Evolutionary conservation across 1,140 invertebrate species (phyloP), one percentile per base, ranked within the genome.

Genomic region (Danaus plexippus): DNA sequence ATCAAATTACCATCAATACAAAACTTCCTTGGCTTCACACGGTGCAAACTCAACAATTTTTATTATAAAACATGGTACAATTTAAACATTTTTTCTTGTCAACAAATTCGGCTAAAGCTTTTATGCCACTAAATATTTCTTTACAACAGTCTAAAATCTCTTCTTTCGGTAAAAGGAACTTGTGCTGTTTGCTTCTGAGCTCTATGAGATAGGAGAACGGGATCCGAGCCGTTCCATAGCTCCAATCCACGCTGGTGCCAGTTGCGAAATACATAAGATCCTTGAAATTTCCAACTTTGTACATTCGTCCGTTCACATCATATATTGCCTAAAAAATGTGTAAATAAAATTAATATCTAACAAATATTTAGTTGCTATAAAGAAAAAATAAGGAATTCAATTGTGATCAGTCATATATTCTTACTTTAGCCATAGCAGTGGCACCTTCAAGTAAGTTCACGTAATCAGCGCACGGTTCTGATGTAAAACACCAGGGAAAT

Each of bases 401-500:
- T 12, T 47, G 2, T 40, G 10, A 32, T 41, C 22, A 4, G 22
- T 32, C 22, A 32, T 52, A 47, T 45, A 56, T 52, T 61, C 15
- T 59, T 43, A 86, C 84, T 62, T 85, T 87, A 2, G 84, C 75
- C 72, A 87, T 87, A 12, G 63, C 62, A 42, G 84, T 79, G 9
- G 67, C 84, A 9, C 84, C 84, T 65, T 87, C 81, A 11, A 87
- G 64, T 45, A 96, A 84, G 51, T 94, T 93, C 1, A 90, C 87
- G 57, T 94, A 92, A 80, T 96, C 93, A 6, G 89, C 76, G 1
- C 93, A 91, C 40, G 90, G 89, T 7, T 89, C 85, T 41, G 89
- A 86, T 42, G 92, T 92, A 71, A 93, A 93, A 48, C 95, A 94
- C 93, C 94, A 96, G 0, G 95, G 95, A 54, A 95, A 92, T 4